Base-by-base conservation (phyloP, 2,113 vertebrate genomes). In the Cyanoderma ruficeps region DNA sequence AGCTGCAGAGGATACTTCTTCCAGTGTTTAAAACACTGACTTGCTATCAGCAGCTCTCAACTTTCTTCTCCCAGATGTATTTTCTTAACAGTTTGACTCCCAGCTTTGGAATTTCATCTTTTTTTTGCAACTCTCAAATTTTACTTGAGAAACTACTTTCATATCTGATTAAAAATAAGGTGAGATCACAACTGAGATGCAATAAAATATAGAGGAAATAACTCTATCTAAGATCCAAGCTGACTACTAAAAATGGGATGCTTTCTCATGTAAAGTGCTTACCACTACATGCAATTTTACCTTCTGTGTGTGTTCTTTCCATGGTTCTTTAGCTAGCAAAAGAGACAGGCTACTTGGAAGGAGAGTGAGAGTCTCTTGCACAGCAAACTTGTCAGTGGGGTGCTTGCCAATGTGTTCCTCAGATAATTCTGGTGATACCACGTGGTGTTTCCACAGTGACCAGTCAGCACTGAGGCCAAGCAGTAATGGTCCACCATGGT, bases 311-410 rank as follows among this genome's bases (percentile, higher is more conserved):
- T 99, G 98, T 53, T 98, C 97, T 94, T 98, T 99, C 99, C 99
- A 99, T 0, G 99, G 99, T 41, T 99, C 99, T 96, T 99, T 99
- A 88, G 96, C 91, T 80, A 99, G 97, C 35, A 99, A 98, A 47
- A 98, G 94, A 12, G 87, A 96, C 94, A 99, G 97, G 87, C 99
- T 99, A 55, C 91, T 97, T 56, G 99, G 97, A 94, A 99, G 86
- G 35, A 98, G 98, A 69, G 98, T 96, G 61, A 99, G 70, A 87
- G 97, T 97, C 85, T 97, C 98, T 10, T 98, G 97, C 84, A 98
- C 93, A 49, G 97, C 94, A 59, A 92, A 25, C 24, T 96, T 97
- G 4, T 97, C 94, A 67, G 94, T 14, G 7, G 95, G 85, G 74
- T 97, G 97, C 33, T 87, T 97, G 52, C 98, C 98, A 79, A 98